Conservation (phyloP, 2,888 invertebrate genomes). For the Diogma glabrata region DNA sequence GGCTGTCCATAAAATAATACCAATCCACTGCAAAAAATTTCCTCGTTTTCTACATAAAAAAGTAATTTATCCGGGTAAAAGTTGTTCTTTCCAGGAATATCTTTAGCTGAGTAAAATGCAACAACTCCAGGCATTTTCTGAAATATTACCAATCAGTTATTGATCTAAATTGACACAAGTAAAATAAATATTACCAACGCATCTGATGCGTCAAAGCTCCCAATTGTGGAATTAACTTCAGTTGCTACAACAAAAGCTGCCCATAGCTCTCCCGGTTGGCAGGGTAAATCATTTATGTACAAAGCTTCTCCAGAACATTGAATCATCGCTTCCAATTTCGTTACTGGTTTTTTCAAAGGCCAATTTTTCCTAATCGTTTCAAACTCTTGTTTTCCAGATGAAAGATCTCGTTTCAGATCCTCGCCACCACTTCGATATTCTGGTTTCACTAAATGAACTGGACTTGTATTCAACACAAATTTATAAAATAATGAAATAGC, state of each 20-base stretch:
- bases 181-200: conserved; percentile 57
- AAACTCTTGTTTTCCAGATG: conserved; percentile 47
- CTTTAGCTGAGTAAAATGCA: conserved; percentile 48
- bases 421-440: conserved; percentile 37
- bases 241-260: conserved; percentile 57
- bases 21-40: conserved; percentile 18
- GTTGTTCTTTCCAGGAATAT: conserved; percentile 51
- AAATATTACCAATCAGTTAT: too few species aligned
- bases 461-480: conserved; percentile 44
- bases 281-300: conserved; percentile 37
- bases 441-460: conserved; percentile 30
- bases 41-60: conserved; percentile 15
- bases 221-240: conserved; percentile 45
- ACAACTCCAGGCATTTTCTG: conserved; percentile 52
- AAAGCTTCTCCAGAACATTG: conserved; percentile 42
- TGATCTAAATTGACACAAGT: too few species aligned
- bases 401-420: conserved; percentile 40
- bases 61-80: conserved; percentile 12
- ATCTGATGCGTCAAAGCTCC: conserved; percentile 47
- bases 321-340: conserved; percentile 46
- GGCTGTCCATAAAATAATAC: conserved; percentile 47
- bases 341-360: conserved; percentile 51
- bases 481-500: conserved; percentile 54
- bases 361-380: conserved; percentile 47
- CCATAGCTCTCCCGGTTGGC: conserved; percentile 36